These are phyloP conservation scores for Onthophagus taurus DNA, from an alignment of 1,140 invertebrate genomes.

Conservation along the genomic window DNA sequence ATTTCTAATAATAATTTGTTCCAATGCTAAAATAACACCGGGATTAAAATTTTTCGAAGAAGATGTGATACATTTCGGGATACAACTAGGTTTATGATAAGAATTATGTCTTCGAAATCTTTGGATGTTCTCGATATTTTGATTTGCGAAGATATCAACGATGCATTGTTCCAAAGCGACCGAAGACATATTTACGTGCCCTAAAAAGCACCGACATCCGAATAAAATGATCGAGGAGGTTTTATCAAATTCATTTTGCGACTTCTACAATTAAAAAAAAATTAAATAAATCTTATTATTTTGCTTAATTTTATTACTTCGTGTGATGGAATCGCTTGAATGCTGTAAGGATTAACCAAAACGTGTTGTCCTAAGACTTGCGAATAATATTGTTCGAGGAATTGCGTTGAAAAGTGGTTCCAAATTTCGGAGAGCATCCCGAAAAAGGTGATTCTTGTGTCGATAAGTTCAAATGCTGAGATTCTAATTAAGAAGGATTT, in stretches of 20 bases:
- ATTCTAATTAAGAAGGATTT: slow-evolving; percentile 47
- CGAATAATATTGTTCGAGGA: slow-evolving; percentile 84
- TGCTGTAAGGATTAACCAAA: slow-evolving; percentile 67
- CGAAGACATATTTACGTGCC: slow-evolving; percentile 35
- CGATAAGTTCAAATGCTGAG: slow-evolving; percentile 61
- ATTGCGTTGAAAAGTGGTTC: slow-evolving; percentile 44
- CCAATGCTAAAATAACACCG: slow-evolving; percentile 31
- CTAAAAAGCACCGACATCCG: slow-evolving; percentile 30
- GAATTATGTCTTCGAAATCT: slow-evolving; percentile 24
- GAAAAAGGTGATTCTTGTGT: slow-evolving; percentile 16
- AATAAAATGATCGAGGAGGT: slow-evolving; percentile 24
- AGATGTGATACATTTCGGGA: slow-evolving; percentile 28
- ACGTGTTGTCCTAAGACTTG: slow-evolving; percentile 81
- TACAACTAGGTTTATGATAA: slow-evolving; percentile 23
- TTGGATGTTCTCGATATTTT: slow-evolving; percentile 28
- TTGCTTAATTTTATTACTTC: slow-evolving; percentile 16
- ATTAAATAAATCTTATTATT: not conserved
- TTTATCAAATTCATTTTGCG: slow-evolving; percentile 22
- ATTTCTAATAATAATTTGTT: slow-evolving; percentile 32
- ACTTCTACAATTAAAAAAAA: slow-evolving; percentile 16
- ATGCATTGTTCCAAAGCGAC: slow-evolving; percentile 32
- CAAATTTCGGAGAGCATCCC: slow-evolving; percentile 17
- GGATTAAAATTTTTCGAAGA: slow-evolving; percentile 30
- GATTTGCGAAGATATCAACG: slow-evolving; percentile 30
- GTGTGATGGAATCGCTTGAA: slow-evolving; percentile 22